Base-by-base conservation (phyloP, 2,797 vertebrate genomes). In the Naso thynnoides region DNA sequence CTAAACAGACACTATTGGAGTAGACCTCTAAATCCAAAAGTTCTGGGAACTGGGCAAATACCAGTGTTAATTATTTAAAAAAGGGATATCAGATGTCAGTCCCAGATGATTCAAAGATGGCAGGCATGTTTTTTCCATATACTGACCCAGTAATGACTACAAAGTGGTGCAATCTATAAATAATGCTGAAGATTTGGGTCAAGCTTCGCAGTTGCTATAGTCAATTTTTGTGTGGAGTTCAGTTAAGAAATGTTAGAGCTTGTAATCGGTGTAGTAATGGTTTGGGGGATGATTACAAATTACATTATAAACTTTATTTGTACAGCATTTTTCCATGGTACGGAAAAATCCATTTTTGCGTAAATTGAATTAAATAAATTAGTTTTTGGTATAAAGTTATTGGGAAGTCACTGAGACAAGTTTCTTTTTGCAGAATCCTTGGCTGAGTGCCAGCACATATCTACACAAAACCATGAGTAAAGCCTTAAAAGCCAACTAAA, bases 141-240 rank as follows among this genome's bases (percentile, higher is more conserved):
- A 71, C 31, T 81, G 80, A 77, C 75, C 74, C 70, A 86, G 23
- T 58, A 64, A 78, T 24, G 2, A 15, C 41, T 66, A 31, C 14
- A 66, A 85, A 69, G 55, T 79, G 73, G 82, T 55, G 49, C 61
- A 67, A 57, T 69, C 78, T 86, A 85, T 86, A 79, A 82, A 84
- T 84, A 86, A 74, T 56, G 66, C 33, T 23, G 16, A 62, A 7
- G 4, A 86, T 80, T 76, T 83, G 57, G 83, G 78, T 75, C 78
- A 82, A 68, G 27, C 36, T 11, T 60, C 24, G 73, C 27, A 61
- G 38, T 50, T 70, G 26, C 36, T 11, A 36, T 49, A 72, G 19
- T 55, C 47, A 57, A 45, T 26, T 64, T 55, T 58, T 26, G 27
- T 16, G 41, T 6, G n/a, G 47, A 63, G 5, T 55, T 61, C 41